Evolutionary conservation across 2,113 vertebrate genomes (phyloP).

Genomic region (Vulpes ferrilata): DNA sequence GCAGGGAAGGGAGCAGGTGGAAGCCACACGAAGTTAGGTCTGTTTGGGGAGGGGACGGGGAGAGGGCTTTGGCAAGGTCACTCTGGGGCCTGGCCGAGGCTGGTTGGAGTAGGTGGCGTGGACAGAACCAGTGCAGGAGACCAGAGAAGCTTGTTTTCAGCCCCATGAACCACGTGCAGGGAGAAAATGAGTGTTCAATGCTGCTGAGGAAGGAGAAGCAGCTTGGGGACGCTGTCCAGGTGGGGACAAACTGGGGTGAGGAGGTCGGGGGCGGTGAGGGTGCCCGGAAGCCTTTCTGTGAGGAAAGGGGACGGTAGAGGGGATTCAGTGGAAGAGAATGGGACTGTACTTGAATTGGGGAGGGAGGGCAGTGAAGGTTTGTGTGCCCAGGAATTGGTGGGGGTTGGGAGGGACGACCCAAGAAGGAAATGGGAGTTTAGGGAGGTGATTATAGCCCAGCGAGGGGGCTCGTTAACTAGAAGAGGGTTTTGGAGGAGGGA

Average conservation of each 20-base stretch:
- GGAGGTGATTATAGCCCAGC: background rate
- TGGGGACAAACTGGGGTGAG: background rate
- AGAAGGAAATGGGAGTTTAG: conserved; percentile 34
- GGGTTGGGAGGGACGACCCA: background rate
- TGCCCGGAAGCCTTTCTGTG: background rate
- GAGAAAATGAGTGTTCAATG: background rate
- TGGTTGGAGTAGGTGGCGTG: background rate
- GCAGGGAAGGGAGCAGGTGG: background rate
- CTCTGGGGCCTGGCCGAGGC: background rate
- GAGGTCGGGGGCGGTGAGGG: background rate
- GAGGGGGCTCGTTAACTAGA: background rate
- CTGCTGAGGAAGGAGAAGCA: background rate
- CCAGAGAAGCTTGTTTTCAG: background rate
- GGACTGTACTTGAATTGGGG: background rate
- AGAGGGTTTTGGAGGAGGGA: background rate
- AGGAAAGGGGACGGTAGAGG: background rate
- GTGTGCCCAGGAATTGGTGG: background rate
- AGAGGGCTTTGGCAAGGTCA: background rate
- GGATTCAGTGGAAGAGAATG: background rate
- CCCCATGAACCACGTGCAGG: background rate
- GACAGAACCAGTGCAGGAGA: background rate
- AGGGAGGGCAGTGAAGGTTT: background rate
- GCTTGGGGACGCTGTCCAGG: background rate
- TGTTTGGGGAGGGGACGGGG: background rate
- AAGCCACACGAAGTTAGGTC: background rate